Conservation (phyloP, 2,797 vertebrate genomes). For the Acipenser ruthenus region DNA sequence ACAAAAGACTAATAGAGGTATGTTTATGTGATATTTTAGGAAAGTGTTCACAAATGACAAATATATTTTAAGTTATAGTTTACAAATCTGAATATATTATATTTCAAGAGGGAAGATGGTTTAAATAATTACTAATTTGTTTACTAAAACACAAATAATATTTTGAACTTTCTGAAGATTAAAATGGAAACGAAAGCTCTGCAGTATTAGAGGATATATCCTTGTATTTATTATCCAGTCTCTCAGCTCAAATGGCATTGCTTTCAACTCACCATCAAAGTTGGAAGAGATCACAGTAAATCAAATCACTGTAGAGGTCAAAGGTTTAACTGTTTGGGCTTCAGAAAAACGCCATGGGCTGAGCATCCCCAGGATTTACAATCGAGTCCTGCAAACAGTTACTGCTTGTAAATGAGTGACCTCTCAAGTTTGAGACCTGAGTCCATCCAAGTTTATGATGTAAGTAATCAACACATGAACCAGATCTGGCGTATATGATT, state of each 20-base stretch:
- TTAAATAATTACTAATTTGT: too few relatives aligned
- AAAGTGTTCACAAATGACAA: neutral
- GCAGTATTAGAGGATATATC: slow-evolving; percentile 1
- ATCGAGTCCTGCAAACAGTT: slow-evolving; percentile 39
- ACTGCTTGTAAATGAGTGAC: slow-evolving; percentile 39
- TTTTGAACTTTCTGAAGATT: neutral
- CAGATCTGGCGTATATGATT: slow-evolving; percentile 11
- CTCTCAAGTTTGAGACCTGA: slow-evolving; percentile 17
- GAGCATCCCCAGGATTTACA: slow-evolving; percentile 45
- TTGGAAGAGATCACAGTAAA: slow-evolving; percentile 49
- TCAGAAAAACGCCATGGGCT: slow-evolving; percentile 49
- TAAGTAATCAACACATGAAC: slow-evolving; percentile 11
- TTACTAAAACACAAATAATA: too few relatives aligned
- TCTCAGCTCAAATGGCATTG: slow-evolving; percentile 5
- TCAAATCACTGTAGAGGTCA: slow-evolving; percentile 47
- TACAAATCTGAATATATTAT: neutral
- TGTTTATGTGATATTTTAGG: neutral
- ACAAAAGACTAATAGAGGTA: too few relatives aligned
- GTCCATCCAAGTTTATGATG: slow-evolving; percentile 11
- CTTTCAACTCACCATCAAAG: slow-evolving; percentile 44
- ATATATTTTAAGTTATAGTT: neutral
- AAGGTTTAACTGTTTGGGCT: slow-evolving; percentile 54
- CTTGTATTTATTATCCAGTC: neutral
- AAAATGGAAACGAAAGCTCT: neutral
- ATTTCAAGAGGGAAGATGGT: too few relatives aligned